These are phyloP conservation scores for Arctopsyche grandis DNA, from an alignment of 1,140 invertebrate genomes.

Conservation along the genomic window DNA sequence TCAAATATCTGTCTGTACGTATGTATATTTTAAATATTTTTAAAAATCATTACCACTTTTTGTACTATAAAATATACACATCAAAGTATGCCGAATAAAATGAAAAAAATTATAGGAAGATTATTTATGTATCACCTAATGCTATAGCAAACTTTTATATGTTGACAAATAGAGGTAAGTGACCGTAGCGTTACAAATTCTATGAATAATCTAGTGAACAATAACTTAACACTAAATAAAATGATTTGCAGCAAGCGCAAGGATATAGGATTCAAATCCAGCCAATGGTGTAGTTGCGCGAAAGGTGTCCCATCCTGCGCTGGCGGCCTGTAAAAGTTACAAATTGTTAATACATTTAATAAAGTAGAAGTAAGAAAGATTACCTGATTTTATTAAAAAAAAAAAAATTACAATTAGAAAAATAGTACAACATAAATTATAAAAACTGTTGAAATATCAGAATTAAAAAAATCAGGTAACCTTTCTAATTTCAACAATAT, in stretches of 20 bases:
- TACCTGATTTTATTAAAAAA: conserved; percentile 2
- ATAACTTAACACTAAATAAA: conserved; percentile 42
- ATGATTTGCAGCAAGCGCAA: conserved; percentile 44
- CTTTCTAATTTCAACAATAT: not conserved
- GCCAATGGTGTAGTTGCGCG: conserved; percentile 52
- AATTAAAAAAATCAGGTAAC: not conserved
- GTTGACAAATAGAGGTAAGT: conserved; percentile 1
- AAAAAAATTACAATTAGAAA: not conserved
- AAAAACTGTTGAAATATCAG: not conserved
- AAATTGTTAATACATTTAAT: not conserved
- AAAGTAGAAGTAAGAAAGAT: conserved; percentile 20
- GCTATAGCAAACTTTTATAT: conserved; percentile 10
- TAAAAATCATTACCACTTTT: conserved; percentile 28
- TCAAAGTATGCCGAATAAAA: conserved; percentile 13
- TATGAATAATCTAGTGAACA: conserved; percentile 35
- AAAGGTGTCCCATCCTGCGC: conserved; percentile 52
- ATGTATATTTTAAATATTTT: conserved; percentile 13
- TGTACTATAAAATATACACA: conserved; percentile 28
- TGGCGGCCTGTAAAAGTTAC: conserved; percentile 49
- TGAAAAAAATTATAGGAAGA: not conserved
- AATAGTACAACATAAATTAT: no score
- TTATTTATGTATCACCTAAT: conserved; percentile 20
- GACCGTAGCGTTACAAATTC: conserved; percentile 23
- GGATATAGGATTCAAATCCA: conserved; percentile 46
- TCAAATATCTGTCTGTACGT: not conserved